Percentiles rank a stretch among this genome's conserved stretches.
phyloP scores from a whole-genome alignment of 2,797 vertebrate genomes.

The Caiman crocodilus region DNA sequence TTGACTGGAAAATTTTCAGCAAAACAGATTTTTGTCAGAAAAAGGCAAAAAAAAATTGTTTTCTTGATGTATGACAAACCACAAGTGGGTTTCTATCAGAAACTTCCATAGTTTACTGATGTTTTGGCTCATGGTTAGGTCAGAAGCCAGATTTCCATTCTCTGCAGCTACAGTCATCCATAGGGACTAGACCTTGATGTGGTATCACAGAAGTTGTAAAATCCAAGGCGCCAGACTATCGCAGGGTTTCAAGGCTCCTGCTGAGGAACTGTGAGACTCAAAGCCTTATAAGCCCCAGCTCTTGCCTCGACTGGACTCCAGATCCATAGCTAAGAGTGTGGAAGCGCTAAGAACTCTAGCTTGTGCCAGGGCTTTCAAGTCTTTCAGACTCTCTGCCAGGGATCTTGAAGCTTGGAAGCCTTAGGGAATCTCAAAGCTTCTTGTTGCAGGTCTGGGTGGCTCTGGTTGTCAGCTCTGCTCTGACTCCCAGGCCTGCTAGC shows the following conservation, averaged over 20 bases:
- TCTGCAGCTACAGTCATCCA: not conserved
- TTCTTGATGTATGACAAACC: not conserved
- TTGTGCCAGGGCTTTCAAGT: too few species aligned
- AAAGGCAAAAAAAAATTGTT: not conserved
- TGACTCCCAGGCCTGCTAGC: too few species aligned
- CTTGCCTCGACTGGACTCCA: not conserved
- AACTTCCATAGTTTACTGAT: not conserved
- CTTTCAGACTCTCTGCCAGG: too few species aligned
- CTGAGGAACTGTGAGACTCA: not conserved
- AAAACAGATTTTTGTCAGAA: not conserved
- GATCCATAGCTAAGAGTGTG: too few species aligned
- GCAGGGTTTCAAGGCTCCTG: not conserved
- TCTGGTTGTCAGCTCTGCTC: too few species aligned
- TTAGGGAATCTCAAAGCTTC: too few species aligned
- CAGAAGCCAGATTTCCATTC: not conserved
- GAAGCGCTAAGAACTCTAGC: too few species aligned
- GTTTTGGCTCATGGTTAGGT: rapidly evolving
- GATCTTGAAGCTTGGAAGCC: too few species aligned
- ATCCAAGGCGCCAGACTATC: not conserved
- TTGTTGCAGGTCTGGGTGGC: too few species aligned
- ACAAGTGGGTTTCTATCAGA: not conserved
- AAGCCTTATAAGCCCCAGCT: not conserved
- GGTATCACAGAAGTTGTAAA: not conserved
- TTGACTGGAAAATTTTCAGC: not conserved
- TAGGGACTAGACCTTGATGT: not conserved